These are phyloP conservation scores for Panthera leo DNA, from an alignment of 2,113 vertebrate species.

Conservation along the genomic window DNA sequence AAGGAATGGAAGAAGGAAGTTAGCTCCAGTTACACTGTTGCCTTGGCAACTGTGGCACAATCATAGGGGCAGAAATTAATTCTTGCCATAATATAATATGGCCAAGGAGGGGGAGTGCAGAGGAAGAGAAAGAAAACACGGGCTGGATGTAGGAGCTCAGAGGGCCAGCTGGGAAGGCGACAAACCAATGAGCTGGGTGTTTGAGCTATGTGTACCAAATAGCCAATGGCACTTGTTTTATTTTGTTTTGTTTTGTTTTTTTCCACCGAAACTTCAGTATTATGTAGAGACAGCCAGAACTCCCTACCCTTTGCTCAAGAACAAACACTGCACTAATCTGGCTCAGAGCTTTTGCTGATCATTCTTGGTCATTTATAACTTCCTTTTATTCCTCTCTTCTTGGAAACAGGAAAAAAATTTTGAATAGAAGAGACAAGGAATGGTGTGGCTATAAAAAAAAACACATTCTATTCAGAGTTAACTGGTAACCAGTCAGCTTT, in stretches of 20 bases:
- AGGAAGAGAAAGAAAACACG: neutral
- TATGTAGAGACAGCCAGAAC: neutral
- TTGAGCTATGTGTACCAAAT: neutral
- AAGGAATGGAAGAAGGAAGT: neutral
- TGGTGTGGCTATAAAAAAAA: neutral
- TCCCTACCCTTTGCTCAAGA: neutral
- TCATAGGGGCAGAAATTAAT: neutral
- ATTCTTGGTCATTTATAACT: constrained; percentile 13
- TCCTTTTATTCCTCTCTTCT: constrained; percentile 31
- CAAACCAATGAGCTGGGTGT: neutral
- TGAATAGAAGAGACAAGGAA: constrained; percentile 28
- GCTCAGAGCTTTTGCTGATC: constrained; percentile 19
- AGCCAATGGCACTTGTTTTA: neutral
- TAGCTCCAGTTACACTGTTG: constrained; percentile 9
- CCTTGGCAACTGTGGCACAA: constrained; percentile 25
- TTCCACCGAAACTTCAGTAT: neutral
- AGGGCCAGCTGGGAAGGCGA: neutral
- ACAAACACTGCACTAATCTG: constrained; percentile 53
- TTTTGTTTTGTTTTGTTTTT: neutral
- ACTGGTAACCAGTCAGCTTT: neutral
- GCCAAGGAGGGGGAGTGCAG: rapidly evolving
- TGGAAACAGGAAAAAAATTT: neutral
- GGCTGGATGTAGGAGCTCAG: neutral
- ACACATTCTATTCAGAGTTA: constrained; percentile 1
- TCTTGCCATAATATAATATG: neutral